Percentiles rank a stretch among this genome's conserved stretches.
These are phyloP conservation scores for Scaptomyza hsui DNA, from an alignment of 1,140 invertebrate species.

Conservation along the genomic window DNA sequence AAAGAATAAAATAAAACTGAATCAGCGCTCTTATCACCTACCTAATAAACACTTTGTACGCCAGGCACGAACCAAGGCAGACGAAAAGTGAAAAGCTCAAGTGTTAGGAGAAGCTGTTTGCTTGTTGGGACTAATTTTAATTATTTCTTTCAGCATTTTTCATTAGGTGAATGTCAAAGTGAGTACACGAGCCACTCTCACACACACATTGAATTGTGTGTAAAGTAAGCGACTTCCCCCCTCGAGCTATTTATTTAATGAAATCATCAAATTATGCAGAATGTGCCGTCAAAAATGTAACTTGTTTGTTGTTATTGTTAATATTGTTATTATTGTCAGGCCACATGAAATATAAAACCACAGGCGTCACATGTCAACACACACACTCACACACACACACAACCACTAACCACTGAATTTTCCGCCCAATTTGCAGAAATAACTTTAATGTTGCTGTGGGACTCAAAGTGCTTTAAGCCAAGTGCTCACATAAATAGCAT, in stretches of 20 bases:
- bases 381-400: constrained; percentile 31
- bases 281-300: constrained; percentile 70
- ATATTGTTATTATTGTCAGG: constrained; percentile 45
- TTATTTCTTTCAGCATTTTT: constrained; percentile 55
- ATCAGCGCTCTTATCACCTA: constrained; percentile 12
- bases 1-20: constrained; percentile 18
- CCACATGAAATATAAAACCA: constrained; percentile 72
- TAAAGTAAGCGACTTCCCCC: constrained; percentile 13
- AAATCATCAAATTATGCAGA: constrained; percentile 79
- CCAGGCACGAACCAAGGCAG: constrained; percentile 3
- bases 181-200: constrained; percentile 24
- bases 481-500: constrained; percentile 1
- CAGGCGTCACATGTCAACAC: constrained; percentile 57
- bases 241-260: constrained; percentile 70
- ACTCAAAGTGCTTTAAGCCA: background rate
- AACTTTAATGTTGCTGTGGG: constrained; percentile 34
- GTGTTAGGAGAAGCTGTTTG: constrained; percentile 18
- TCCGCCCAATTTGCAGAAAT: constrained; percentile 42
- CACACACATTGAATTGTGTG: constrained; percentile 21
- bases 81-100: background rate
- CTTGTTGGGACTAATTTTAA: constrained; percentile 60
- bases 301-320: constrained; percentile 36
- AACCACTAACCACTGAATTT: constrained; percentile 7
- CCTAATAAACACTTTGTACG: constrained; percentile 17
- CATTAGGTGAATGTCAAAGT: constrained; percentile 23